Conservation (phyloP, 2,888 invertebrate species). For the Tenthredo mesomela region DNA sequence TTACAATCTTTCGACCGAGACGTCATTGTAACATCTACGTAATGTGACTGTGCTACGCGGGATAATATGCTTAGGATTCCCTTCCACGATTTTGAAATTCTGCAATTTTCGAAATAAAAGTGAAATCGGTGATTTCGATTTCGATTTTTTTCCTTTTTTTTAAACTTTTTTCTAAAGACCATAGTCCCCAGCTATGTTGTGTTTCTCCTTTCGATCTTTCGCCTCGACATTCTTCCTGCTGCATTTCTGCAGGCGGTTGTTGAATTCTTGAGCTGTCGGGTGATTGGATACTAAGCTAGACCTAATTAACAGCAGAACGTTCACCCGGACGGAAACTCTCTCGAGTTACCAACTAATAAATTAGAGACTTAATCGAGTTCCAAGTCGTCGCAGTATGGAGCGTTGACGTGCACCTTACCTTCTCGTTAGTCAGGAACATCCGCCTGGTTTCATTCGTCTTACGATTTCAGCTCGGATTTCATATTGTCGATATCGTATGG, state of each 20-base stretch:
- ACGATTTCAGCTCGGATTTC: background rate
- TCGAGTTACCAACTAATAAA: slow-evolving; percentile 50
- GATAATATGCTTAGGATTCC: background rate
- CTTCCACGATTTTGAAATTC: background rate
- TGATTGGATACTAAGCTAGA: slow-evolving; percentile 1
- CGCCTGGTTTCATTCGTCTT: background rate
- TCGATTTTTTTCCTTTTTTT: background rate
- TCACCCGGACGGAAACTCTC: slow-evolving; percentile 36
- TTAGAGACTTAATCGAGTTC: slow-evolving; percentile 47
- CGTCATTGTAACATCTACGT: too few species aligned
- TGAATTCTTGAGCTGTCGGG: background rate
- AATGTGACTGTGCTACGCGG: too few species aligned
- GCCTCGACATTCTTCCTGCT: background rate
- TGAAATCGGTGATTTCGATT: background rate
- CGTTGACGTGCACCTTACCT: slow-evolving; percentile 23
- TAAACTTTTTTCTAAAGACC: too few species aligned
- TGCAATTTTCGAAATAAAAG: background rate
- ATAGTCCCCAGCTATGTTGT: too few species aligned
- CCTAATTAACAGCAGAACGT: slow-evolving; percentile 42
- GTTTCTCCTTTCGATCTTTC: background rate
- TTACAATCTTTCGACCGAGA: too few species aligned
- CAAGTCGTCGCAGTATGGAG: slow-evolving; percentile 24
- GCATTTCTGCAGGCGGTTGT: background rate
- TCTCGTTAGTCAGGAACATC: background rate
- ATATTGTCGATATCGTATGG: background rate